Conservation (phyloP, 2,113 vertebrate species). For the Nothoprocta pentlandii region DNA sequence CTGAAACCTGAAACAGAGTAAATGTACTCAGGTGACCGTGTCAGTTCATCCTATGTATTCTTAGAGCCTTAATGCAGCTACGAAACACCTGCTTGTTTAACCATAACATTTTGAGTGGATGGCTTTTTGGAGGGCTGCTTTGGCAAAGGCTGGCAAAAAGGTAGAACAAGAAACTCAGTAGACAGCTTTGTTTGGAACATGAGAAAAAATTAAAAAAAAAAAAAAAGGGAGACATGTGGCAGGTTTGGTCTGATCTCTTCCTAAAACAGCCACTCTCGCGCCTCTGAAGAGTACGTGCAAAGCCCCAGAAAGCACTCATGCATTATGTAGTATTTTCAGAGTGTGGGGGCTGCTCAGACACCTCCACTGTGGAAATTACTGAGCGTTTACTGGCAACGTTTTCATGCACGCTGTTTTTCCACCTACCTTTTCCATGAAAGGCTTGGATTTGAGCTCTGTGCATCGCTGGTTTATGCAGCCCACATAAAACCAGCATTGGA, state of each 20-base stretch:
- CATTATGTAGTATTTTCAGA: conserved; percentile 58
- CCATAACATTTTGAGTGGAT: neutral
- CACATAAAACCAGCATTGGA: neutral
- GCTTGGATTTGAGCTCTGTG: neutral
- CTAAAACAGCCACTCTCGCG: neutral
- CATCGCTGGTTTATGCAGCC: neutral
- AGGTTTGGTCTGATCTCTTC: neutral
- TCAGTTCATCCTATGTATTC: neutral
- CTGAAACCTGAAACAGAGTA: accelerated
- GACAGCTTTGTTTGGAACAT: neutral
- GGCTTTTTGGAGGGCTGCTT: neutral
- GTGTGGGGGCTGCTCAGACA: conserved; percentile 57
- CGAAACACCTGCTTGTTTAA: neutral
- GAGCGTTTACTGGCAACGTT: conserved; percentile 11
- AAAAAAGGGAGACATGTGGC: neutral
- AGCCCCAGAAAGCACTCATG: conserved; percentile 49
- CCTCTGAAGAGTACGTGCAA: conserved; percentile 13
- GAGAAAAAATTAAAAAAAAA: neutral
- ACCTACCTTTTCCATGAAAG: conserved; percentile 25
- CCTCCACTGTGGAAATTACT: conserved; percentile 51
- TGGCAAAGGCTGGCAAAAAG: neutral
- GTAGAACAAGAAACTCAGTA: neutral
- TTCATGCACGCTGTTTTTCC: conserved; percentile 29
- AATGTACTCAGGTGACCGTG: neutral
- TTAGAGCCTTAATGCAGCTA: neutral